Percentiles rank a stretch among this genome's conserved stretches.
phyloP scores from a whole-genome alignment of 2,113 vertebrate genomes.

The Numenius arquata region DNA sequence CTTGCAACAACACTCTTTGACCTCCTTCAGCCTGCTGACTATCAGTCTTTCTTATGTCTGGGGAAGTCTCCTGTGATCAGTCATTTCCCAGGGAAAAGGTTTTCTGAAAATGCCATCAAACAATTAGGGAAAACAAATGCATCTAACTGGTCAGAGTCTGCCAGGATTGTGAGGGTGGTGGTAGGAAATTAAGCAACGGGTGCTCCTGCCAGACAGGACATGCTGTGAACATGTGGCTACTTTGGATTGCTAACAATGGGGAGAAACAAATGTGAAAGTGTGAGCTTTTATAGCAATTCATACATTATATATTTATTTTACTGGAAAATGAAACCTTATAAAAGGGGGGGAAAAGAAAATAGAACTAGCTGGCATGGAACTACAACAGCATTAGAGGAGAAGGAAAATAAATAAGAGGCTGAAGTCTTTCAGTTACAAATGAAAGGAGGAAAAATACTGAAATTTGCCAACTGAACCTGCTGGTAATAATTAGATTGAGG shows the following conservation, averaged over 20 bases:
- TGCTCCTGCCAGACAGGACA: constrained; percentile 9
- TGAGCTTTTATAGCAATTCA: constrained; percentile 29
- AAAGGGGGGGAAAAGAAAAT: not conserved
- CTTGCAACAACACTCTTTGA: not conserved
- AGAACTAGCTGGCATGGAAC: constrained; percentile 13
- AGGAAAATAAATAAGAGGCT: constrained; percentile 45
- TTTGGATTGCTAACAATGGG: constrained; percentile 27
- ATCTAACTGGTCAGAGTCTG: not conserved
- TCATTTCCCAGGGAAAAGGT: constrained; percentile 21
- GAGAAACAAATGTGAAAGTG: not conserved
- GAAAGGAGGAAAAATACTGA: not conserved
- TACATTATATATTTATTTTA: constrained; percentile 59
- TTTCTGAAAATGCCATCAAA: constrained; percentile 54
- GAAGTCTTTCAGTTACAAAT: constrained; percentile 30
- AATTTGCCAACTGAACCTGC: constrained; percentile 45
- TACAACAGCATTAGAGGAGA: constrained; percentile 3
- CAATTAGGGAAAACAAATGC: constrained; percentile 40
- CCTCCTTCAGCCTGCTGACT: not conserved
- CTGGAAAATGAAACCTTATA: constrained; percentile 51
- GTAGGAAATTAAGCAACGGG: not conserved
- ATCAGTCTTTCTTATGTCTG: not conserved
- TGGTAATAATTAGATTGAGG: constrained; percentile 60
- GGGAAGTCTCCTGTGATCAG: not conserved
- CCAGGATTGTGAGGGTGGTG: not conserved
- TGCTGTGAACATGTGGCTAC: constrained; percentile 27